Percentiles rank a stretch among this genome's conserved stretches.
Conservation (phyloP, 1,140 invertebrate genomes). For the Chironomus tepperi region DNA sequence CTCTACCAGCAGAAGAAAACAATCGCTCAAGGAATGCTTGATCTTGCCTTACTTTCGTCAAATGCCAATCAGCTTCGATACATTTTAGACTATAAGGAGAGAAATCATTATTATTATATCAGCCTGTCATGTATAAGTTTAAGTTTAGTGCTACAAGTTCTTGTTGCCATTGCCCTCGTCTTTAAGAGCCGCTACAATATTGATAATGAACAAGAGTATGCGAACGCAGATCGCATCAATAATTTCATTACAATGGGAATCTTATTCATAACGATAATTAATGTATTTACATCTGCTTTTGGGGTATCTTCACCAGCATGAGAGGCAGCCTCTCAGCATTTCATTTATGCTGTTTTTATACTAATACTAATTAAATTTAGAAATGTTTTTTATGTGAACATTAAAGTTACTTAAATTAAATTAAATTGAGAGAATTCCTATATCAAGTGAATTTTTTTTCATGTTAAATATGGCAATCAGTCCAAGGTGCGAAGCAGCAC, state of each 20-base stretch:
- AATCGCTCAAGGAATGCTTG: constrained; percentile 72
- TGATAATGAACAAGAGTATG: constrained; percentile 62
- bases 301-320: constrained; percentile 49
- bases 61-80: constrained; percentile 86
- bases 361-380: no score
- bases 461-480: constrained; percentile 3
- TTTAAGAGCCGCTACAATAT: constrained; percentile 72
- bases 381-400: no score
- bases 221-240: constrained; percentile 66
- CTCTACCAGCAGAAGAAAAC: constrained; percentile 85
- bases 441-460: neutral
- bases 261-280: constrained; percentile 73
- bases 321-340: neutral
- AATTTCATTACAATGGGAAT: constrained; percentile 75
- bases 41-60: constrained; percentile 68
- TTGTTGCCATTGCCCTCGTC: neutral
- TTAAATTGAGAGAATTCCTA: neutral
- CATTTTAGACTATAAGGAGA: constrained; percentile 44
- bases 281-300: constrained; percentile 79
- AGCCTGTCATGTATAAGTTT: neutral
- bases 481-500: neutral
- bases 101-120: constrained; percentile 24
- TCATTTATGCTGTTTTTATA: no score
- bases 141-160: constrained; percentile 5
- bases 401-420: no score